Evolutionary conservation across 2,888 invertebrate species (phyloP).

Genomic region (Drosophila austrosaltans): DNA sequence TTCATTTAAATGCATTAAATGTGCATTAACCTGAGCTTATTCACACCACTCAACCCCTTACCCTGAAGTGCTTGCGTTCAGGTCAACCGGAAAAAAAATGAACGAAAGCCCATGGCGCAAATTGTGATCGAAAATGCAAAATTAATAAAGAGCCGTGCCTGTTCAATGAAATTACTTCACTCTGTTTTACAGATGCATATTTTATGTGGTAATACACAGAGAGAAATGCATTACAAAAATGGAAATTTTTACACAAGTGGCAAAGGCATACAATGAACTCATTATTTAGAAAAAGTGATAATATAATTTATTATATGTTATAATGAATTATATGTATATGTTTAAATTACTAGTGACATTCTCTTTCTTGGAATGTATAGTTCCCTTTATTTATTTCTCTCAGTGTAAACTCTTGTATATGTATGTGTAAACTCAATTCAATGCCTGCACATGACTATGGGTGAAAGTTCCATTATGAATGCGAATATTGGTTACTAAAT

Average conservation of each 20-base stretch:
- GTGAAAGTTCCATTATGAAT: conserved; percentile 18
- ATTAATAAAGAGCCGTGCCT: conserved; percentile 23
- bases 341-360: no score
- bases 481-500: conserved; percentile 29
- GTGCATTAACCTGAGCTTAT: conserved; percentile 38
- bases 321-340: no score
- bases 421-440: background rate
- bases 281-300: no score
- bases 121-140: conserved; percentile 13
- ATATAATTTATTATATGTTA: no score
- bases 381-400: background rate
- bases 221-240: background rate
- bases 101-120: conserved; percentile 36
- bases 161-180: background rate
- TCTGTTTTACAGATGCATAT: conserved; percentile 29
- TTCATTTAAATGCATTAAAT: conserved; percentile 34
- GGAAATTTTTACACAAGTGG: no score
- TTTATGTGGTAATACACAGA: conserved; percentile 31
- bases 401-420: background rate
- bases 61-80: conserved; percentile 23
- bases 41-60: conserved; percentile 9
- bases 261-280: no score
- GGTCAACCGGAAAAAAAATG: conserved; percentile 18
- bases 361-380: no score
- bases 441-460: background rate